These are phyloP conservation scores for Pantherophis guttatus DNA, from an alignment of 2,113 vertebrate species.

Conservation along the genomic window DNA sequence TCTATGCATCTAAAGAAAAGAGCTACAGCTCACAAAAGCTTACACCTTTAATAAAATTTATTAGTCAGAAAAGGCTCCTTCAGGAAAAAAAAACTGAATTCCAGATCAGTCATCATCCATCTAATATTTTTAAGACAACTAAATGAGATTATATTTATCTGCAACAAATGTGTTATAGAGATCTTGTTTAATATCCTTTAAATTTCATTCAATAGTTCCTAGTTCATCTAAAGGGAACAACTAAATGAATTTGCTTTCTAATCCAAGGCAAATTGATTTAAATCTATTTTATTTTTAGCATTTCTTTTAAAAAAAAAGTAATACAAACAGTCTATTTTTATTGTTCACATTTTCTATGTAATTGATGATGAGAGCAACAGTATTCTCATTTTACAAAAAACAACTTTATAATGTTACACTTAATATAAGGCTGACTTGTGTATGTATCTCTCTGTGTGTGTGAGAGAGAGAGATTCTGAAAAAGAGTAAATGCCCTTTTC, in stretches of 20 bases:
- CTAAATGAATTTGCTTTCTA: background rate
- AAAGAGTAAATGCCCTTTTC: background rate
- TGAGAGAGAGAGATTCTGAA: background rate
- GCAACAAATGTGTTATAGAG: background rate
- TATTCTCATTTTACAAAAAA: background rate
- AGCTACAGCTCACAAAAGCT: background rate
- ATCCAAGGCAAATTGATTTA: slow-evolving; percentile 3
- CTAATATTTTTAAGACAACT: background rate
- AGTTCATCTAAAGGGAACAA: background rate
- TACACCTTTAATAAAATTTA: background rate
- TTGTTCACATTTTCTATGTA: background rate
- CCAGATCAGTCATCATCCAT: slow-evolving; percentile 19
- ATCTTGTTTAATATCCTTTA: slow-evolving; percentile 10
- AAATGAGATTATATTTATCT: slow-evolving; percentile 14
- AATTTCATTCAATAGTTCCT: slow-evolving; percentile 1
- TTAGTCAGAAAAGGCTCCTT: background rate
- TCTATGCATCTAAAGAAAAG: background rate
- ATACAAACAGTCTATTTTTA: background rate
- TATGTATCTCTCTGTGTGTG: background rate
- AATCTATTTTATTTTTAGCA: background rate
- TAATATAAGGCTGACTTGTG: background rate
- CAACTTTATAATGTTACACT: background rate
- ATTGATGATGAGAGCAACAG: background rate
- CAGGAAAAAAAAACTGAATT: background rate
- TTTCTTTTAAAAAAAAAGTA: background rate